Base-by-base conservation (phyloP, 2,113 vertebrate species). In the Lepisosteus osseus region DNA sequence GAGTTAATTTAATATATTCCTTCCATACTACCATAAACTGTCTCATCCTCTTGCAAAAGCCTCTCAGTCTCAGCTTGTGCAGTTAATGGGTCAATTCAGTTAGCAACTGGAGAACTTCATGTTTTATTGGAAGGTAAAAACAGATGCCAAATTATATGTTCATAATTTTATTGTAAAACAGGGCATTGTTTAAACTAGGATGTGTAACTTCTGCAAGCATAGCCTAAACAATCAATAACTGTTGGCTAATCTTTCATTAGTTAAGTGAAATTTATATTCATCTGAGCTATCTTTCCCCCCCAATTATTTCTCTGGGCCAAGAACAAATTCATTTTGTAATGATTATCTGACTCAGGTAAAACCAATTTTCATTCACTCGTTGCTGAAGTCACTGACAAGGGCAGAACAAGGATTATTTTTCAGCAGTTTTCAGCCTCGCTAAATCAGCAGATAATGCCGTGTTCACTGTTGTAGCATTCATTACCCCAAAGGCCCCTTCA, bases 271-370 rank as follows among this genome's bases (percentile, higher is more conserved):
- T 88, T 87, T 86, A 92, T 92, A 93, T 90, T 92, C 84, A 87
- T 92, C 86, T 80, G 78, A 79, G 73, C 89, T 82, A 81, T 92
- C 86, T 89, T 85, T 85, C 85, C 77, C 57, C 72, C 71, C 74
- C 89, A 91, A 92, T 94, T 94, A 94, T 88, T 92, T 87, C 86
- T 83, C 80, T 76, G 88, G 91, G 79, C 88, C 74, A 67, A 84
- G 84, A 91, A 84, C 72, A 88, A 94, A 96, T 92, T 93, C 88
- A 90, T 91, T 96, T 97, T 95, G 93, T 87, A 95, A 95, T 92
- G 94, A 96, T 95, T 95, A 94, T 90, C 92, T 94, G 93, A 95
- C 91, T 94, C 88, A 84, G 91, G 90, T 92, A 89, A 89, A 95
- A 92, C 88, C 84, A 88, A 90, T 94, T 93, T 95, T 91, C 88